Percentiles rank a stretch among this genome's conserved stretches.
phyloP scores from a whole-genome alignment of 2,888 invertebrate genomes.

The Mamestra brassicae region DNA sequence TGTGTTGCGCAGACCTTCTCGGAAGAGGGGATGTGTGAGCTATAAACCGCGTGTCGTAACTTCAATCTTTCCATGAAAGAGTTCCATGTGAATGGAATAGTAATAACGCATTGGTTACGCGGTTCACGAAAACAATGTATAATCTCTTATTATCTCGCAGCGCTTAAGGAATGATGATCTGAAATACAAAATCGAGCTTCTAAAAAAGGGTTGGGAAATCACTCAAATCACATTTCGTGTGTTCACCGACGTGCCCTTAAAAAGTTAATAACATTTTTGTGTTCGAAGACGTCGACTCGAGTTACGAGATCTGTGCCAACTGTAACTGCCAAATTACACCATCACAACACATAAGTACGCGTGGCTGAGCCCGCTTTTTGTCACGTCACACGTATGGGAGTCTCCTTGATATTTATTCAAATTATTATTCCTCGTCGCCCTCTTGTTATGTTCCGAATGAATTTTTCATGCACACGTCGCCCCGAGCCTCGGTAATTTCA shows the following conservation, averaged over 20 bases:
- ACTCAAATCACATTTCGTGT: slow-evolving; percentile 75
- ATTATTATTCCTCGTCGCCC: slow-evolving; percentile 88
- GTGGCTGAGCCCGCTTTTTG: slow-evolving; percentile 85
- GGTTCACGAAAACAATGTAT: slow-evolving; percentile 78
- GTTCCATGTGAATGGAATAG: slow-evolving; percentile 86
- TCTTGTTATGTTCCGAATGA: slow-evolving; percentile 88
- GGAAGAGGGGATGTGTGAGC: slow-evolving; percentile 86
- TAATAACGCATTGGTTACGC: slow-evolving; percentile 77
- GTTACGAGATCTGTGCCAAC: slow-evolving; percentile 78
- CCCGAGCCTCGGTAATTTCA: slow-evolving; percentile 87
- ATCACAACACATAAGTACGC: slow-evolving; percentile 87
- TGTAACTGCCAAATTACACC: slow-evolving; percentile 87
- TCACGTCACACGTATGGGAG: slow-evolving; percentile 84
- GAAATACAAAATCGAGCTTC: slow-evolving; percentile 69
- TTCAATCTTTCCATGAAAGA: slow-evolving; percentile 84
- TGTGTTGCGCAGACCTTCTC: slow-evolving; percentile 82
- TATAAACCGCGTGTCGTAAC: slow-evolving; percentile 81
- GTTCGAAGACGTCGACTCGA: slow-evolving; percentile 80
- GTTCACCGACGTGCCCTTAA: slow-evolving; percentile 76
- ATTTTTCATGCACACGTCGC: slow-evolving; percentile 90
- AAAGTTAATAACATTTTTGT: slow-evolving; percentile 88
- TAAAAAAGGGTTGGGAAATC: slow-evolving; percentile 72
- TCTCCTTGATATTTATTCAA: slow-evolving; percentile 89
- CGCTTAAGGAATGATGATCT: slow-evolving; percentile 65
- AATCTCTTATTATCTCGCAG: slow-evolving; percentile 69